Base-by-base conservation (phyloP, 2,888 invertebrate genomes). In the Nomada fabriciana region DNA sequence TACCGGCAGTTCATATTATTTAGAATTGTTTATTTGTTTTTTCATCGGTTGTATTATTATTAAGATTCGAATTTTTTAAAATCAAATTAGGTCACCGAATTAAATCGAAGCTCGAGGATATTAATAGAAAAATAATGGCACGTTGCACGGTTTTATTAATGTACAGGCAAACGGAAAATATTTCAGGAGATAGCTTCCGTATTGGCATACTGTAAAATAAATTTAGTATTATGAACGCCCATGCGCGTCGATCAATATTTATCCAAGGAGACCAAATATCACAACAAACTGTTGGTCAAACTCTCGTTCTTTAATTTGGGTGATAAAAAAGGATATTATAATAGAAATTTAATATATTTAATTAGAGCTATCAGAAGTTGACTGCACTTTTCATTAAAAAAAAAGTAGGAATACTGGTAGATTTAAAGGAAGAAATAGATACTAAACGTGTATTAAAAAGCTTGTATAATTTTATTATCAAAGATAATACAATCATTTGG, bases 231-330 rank as follows among this genome's bases (percentile, higher is more conserved):
- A 25, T 63, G 29, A 36, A 20, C 23, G 53, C 63, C 43, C 69
- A 42, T 36, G 55, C 59, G 73, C 72, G 47, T n/a, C 60, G 65
- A 87, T 91, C 90, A 83, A 90, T 36, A 36, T 91, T 88, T 86
- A 82, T 83, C 90, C 87, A 89, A 90, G 85, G 86, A 74, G 80
- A 90, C 90, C 15, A 52, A 23, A 3, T 15, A 29, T 10, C 74
- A 47, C 60, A 75, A 84, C 74, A 83, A 43, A 74, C 11, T 11
- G 29, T 74, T 29, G n/a, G 20, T 70, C n/a, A 29, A 7, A 15
- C 4, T 69, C 15, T 4, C 13, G 2, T 18, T 5, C 15, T 55
- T 20, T 36, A 15, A 25, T 25, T 25, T 29, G 10, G 20, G 20
- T 36, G 2, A 55, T 42, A 23, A 52, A 52, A 52, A 29, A 23